phyloP scores from a whole-genome alignment of 1,140 invertebrate species.

The Ceratosolen solmsi region DNA sequence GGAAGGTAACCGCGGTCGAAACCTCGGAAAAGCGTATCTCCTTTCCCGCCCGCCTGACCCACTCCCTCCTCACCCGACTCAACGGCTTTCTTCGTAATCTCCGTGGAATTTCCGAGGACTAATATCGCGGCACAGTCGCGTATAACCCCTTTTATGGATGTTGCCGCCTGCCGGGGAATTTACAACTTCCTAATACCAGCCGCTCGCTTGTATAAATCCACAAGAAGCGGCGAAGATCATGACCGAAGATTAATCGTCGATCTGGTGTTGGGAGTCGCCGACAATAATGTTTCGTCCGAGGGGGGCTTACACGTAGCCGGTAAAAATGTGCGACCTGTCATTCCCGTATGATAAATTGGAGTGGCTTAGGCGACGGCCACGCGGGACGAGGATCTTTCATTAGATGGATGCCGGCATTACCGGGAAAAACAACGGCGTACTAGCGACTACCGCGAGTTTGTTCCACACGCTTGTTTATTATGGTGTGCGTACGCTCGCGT shows the following conservation, averaged over 20 bases:
- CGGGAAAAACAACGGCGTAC: too few relatives aligned
- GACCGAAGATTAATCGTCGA: slow-evolving; percentile 42
- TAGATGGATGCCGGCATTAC: slow-evolving; percentile 16
- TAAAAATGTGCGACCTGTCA: slow-evolving; percentile 6
- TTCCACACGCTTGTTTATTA: too few relatives aligned
- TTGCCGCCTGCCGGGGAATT: slow-evolving; percentile 16
- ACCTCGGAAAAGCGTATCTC: background rate
- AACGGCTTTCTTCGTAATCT: slow-evolving; percentile 18
- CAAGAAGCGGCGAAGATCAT: slow-evolving; percentile 32
- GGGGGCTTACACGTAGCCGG: background rate
- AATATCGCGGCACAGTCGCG: slow-evolving; percentile 17
- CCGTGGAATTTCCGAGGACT: slow-evolving; percentile 35
- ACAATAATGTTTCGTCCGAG: slow-evolving; percentile 22
- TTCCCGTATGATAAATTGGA: slow-evolving; percentile 11
- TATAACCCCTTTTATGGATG: slow-evolving; percentile 32
- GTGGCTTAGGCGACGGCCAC: background rate
- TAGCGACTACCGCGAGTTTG: too few relatives aligned
- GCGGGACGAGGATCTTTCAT: slow-evolving; percentile 27
- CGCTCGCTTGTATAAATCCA: slow-evolving; percentile 32
- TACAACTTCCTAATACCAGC: slow-evolving; percentile 44
- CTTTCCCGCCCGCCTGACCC: too few relatives aligned
- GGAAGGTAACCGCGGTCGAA: background rate
- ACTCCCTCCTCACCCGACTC: too few relatives aligned
- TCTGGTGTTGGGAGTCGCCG: background rate
- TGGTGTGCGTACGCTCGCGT: too few relatives aligned